A percentile compares a stretch with the other conserved stretches of the same genome.
Conservation (phyloP, 1,140 invertebrate genomes). For the Macrotrachela quadricornifera region DNA sequence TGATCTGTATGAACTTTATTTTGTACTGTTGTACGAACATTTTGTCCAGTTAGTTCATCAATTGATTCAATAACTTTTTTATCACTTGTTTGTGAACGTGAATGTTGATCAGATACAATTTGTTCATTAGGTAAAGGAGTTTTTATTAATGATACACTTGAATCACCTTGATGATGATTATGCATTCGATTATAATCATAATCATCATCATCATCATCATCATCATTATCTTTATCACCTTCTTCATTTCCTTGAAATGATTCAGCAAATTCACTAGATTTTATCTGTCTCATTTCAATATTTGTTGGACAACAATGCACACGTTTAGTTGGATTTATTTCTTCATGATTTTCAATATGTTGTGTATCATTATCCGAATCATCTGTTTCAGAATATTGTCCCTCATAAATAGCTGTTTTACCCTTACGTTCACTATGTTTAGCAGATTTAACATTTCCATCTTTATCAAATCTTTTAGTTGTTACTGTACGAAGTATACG, state of each 20-base stretch:
- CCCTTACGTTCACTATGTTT: not conserved
- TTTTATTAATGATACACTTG: too few species aligned
- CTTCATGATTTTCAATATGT: not conserved
- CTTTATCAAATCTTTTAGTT: slow-evolving; percentile 6
- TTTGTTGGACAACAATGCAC: not conserved
- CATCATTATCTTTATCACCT: too few species aligned
- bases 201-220: too few species aligned
- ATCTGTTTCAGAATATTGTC: slow-evolving; percentile 3
- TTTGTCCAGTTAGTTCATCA: slow-evolving; percentile 3
- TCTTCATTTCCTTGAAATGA: too few species aligned
- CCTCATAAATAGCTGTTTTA: slow-evolving; percentile 6
- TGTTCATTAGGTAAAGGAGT: too few species aligned
- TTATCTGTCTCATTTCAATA: slow-evolving; percentile 4
- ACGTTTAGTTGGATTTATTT: too few species aligned
- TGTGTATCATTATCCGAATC: not conserved
- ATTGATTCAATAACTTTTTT: slow-evolving; percentile 1
- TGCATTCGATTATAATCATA: too few species aligned
- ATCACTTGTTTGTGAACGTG: not conserved
- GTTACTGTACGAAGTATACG: slow-evolving; percentile 5
- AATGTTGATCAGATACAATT: not conserved
- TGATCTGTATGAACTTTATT: slow-evolving; percentile 8
- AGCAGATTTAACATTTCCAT: slow-evolving; percentile 4
- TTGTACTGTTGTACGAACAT: not conserved
- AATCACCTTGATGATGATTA: too few species aligned
- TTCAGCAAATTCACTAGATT: slow-evolving; percentile 4